Base-by-base conservation (phyloP, 1,140 invertebrate genomes). In the Drosophila tani region DNA sequence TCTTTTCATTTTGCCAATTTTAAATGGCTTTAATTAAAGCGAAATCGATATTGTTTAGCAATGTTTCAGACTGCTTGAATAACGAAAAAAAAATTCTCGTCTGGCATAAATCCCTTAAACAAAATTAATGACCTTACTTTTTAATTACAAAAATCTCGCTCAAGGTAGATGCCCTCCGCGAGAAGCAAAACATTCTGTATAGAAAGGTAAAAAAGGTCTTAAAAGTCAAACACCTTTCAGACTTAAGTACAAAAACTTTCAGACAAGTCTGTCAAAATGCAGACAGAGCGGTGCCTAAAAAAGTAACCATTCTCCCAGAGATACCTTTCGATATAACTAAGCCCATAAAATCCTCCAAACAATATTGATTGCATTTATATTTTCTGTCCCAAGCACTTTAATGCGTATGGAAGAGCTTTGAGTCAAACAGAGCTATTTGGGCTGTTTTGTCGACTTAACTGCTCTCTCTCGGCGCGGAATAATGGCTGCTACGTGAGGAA, bases 401-500 rank as follows among this genome's bases (percentile, higher is more conserved):
- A 55, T 55, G 63, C 12, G 5, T 24, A 9, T 17, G 32, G 5
- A 5, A 35, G 32, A 21, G 60, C 60, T 66, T 65, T 12, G 21
- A 49, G 51, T 12, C 27, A 29, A 69, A 19, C 43, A 53, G 57
- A 50, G 19, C 35, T 45, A 19, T n/a, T 29, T 29, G 17, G n/a
- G 45, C 53, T 47, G 43, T 57, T 71, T 57, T 57, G 43, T 41
- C 64, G 68, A n/a, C 66, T 59, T 51, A 43, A 27, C 53, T 38
- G 63, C 41, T 50, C 27, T 71, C 35, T 27, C 40, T 43, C 51
- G 45, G 38, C 7, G 17, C 38, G 29, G 14, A 60, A 41, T 73
- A 73, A 73, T 73, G 68, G 46, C 29, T 11, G 14, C 38, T 73
- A 73, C 70, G 70, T 73, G 70, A 29, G 67, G 38, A 35, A 51